These are phyloP conservation scores for Jaculus jaculus DNA, from an alignment of 2,113 vertebrate genomes.

Conservation along the genomic window DNA sequence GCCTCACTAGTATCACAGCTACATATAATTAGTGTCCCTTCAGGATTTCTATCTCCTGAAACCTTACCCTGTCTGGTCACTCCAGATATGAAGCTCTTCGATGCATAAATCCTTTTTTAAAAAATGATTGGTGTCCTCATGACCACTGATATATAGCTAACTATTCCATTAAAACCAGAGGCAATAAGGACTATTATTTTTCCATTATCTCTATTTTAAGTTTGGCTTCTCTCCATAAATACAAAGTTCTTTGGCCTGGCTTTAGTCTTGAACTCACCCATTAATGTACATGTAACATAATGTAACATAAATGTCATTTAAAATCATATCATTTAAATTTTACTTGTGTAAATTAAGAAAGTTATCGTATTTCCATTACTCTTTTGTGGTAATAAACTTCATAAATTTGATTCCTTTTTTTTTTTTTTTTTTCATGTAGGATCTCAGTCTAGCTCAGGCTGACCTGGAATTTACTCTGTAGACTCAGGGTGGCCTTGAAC, in stretches of 20 bases:
- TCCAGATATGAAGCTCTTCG: not conserved
- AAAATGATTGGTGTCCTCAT: not conserved
- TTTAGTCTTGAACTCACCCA: not conserved
- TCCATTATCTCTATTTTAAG: not conserved
- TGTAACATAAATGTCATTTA: not conserved
- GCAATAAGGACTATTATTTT: not conserved
- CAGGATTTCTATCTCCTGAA: not conserved
- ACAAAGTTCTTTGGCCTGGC: not conserved
- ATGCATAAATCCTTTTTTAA: not conserved
- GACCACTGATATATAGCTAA: not conserved
- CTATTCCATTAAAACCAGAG: not conserved
- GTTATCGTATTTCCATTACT: not conserved
- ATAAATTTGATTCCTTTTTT: slow-evolving; percentile 28
- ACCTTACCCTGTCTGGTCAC: not conserved
- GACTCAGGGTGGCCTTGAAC: too few relatives aligned
- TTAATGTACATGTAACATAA: not conserved
- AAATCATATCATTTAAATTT: not conserved
- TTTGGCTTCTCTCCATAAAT: not conserved
- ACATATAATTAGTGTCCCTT: not conserved
- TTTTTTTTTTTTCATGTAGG: too few relatives aligned
- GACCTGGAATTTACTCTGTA: too few relatives aligned
- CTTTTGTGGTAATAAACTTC: not conserved
- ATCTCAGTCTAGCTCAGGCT: too few relatives aligned
- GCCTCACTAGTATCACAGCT: not conserved
- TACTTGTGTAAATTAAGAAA: not conserved